phyloP scores from a whole-genome alignment of 2,797 vertebrate species.

The Rousettus madagascariensis region DNA sequence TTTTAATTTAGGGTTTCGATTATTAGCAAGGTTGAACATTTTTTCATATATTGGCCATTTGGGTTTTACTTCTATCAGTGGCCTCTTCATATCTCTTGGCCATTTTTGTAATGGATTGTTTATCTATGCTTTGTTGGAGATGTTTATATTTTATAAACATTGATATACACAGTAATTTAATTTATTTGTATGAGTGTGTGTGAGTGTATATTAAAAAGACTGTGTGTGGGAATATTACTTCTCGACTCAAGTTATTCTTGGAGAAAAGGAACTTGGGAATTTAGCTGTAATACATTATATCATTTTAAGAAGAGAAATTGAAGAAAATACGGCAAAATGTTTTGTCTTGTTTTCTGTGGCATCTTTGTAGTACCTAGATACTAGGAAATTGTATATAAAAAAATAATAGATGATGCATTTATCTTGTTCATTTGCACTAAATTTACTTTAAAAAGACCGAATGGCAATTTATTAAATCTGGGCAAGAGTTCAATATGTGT shows the following conservation, averaged over 20 bases:
- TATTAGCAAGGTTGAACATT: background rate
- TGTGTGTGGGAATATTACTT: background rate
- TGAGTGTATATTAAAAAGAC: background rate
- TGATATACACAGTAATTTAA: background rate
- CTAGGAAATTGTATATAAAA: background rate
- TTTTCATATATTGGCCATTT: background rate
- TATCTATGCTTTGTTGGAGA: background rate
- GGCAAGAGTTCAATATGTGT: background rate
- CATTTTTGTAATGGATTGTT: background rate
- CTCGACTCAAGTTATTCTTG: background rate
- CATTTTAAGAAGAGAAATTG: background rate
- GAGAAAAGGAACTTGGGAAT: background rate
- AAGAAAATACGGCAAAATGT: slow-evolving; percentile 8
- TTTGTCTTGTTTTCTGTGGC: background rate
- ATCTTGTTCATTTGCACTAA: background rate
- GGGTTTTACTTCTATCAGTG: background rate
- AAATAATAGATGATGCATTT: background rate
- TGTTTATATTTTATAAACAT: slow-evolving; percentile 17
- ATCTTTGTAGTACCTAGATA: background rate
- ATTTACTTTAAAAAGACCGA: background rate
- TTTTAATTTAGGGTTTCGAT: slow-evolving; percentile 1
- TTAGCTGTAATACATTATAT: background rate
- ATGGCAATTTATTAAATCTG: background rate
- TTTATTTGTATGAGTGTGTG: background rate
- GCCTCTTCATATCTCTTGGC: background rate